Base-by-base conservation (phyloP, 37 sponge, comb jelly and placozoan species). In the Tethya wilhelma region DNA sequence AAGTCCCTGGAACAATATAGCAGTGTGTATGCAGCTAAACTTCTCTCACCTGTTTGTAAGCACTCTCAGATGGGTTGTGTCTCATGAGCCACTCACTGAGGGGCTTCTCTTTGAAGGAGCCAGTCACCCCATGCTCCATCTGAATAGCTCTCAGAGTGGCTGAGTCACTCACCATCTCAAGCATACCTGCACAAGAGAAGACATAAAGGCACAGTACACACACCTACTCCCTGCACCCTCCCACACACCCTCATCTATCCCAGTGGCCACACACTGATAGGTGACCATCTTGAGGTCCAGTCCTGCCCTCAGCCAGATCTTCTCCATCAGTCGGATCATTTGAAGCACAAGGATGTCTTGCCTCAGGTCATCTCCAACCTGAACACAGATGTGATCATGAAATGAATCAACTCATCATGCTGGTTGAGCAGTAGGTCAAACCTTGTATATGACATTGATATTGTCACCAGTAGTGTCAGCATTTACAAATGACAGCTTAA, bases 351-450 rank as follows among this genome's bases (percentile, higher is more conserved):
- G 49, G 38, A 86, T 86, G 56, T 94, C 95, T 69, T 94, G 95
- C 0, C 91, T 83, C 30, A 94, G 80, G 65, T 94, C 91, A 81
- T 94, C 95, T n/a, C 95, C 95, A 17, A 86, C 91, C 91, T 94
- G 70, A 28, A 14, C 70, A 33, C 9, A 31, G 39, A 73, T 5
- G 26, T 34, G 22, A n/a, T 55, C 71, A 45, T 30, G 66, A 4
- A 64, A 33, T 29, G 26, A n/a, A 5, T 42, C 30, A 2, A 65
- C 34, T 32, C 67, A 62, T 38, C 40, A 23, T 34, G 38, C 11
- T 19, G 14, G 14, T 14, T 19, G 53, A 9, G 14, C 9, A 5
- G n/a, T 58, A 28, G 39, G 23, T 2, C 78, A 25, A 33, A 88
- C 89, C 79, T 88, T 93, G 71, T 73, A 93, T 20, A 93, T 93